A percentile compares a stretch with the other conserved stretches of the same genome.
These are phyloP conservation scores for Leptestheria dahalacensis DNA, from an alignment of 1,140 invertebrate genomes.

Conservation along the genomic window DNA sequence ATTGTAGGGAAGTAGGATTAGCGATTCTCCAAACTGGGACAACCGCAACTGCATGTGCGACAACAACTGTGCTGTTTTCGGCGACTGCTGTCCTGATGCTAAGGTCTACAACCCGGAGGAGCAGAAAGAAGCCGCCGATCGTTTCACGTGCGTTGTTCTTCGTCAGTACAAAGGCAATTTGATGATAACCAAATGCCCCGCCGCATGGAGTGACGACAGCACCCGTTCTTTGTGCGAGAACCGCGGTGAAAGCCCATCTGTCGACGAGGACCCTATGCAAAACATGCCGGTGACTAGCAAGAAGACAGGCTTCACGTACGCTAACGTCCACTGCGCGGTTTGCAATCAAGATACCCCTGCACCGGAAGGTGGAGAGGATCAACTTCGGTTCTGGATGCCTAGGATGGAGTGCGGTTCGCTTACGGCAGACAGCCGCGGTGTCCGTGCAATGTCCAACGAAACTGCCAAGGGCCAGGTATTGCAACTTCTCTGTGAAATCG, in stretches of 20 bases:
- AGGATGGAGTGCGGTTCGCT: conserved; percentile 5
- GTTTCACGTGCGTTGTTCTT: conserved; percentile 29
- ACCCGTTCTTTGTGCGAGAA: conserved; percentile 20
- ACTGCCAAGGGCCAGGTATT: conserved; percentile 14
- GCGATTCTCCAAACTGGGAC: conserved; percentile 26
- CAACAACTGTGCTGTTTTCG: conserved; percentile 30
- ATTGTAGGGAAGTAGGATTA: conserved; percentile 20
- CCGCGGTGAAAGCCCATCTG: conserved; percentile 15
- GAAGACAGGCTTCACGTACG: conserved; percentile 33
- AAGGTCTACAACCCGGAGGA: conserved; percentile 23
- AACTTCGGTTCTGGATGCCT: conserved; percentile 26
- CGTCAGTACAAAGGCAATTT: conserved; percentile 31
- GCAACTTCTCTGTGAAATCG: conserved; percentile 8
- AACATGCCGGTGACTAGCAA: conserved; percentile 32
- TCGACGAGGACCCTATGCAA: conserved; percentile 27
- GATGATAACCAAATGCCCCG: conserved; percentile 31
- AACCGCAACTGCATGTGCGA: conserved; percentile 37
- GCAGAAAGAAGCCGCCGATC: conserved; percentile 21
- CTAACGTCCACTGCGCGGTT: conserved; percentile 38
- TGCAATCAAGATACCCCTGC: conserved; percentile 32
- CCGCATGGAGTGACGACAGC: conserved; percentile 26
- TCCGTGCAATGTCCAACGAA: background rate
- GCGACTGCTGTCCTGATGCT: conserved; percentile 37
- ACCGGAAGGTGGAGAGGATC: conserved; percentile 28
- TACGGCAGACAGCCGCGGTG: background rate